Base-by-base conservation (phyloP, 2,888 invertebrate genomes). In the Deroplatys truncata region DNA sequence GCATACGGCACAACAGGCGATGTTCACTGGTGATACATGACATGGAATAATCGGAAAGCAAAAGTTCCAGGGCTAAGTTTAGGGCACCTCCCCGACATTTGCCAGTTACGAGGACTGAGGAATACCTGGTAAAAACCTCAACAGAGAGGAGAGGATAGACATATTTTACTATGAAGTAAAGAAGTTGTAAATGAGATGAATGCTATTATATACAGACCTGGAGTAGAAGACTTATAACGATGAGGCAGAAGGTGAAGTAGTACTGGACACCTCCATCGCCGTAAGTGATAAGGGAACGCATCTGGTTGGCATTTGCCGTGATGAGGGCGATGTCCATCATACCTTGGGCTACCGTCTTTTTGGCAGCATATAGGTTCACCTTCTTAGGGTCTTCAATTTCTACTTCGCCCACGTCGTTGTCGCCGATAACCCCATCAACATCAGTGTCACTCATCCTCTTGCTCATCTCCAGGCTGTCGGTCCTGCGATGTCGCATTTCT, bases 301-400 rank as follows among this genome's bases (percentile, higher is more conserved):
- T 93, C 91, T 96, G 96, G 92, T 96, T 96, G 0, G 96, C 96
- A 92, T 96, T 96, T 0, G 96, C 96, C 7, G 96, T 96, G 86
- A 96, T 94, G 83, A 96, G 92, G 0, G 96, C 96, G 83, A 96
- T 95, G 92, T 96, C 96, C 96, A 96, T 96, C 94, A 96, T 95
- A 43, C 96, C 96, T 35, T 91, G 90, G 0, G 91, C 90, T 84
- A 91, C 90, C 28, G 90, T 90, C 88, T 91, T 91, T 88, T 90
- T 90, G 29, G 90, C 90, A 31, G 90, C 90, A 84, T 90, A 91
- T 28, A 88, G 83, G 43, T 89, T 89, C 31, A 82, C 88, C 85
- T 85, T 85, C 43, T 85, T 85, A 20, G 56, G 56, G 56, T 72
- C 56, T 7, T 72, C 20, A 5, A 25, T 20, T 2, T 72, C 56